These are phyloP conservation scores for Luperina testacea DNA, from an alignment of 2,888 invertebrate species.

Conservation along the genomic window DNA sequence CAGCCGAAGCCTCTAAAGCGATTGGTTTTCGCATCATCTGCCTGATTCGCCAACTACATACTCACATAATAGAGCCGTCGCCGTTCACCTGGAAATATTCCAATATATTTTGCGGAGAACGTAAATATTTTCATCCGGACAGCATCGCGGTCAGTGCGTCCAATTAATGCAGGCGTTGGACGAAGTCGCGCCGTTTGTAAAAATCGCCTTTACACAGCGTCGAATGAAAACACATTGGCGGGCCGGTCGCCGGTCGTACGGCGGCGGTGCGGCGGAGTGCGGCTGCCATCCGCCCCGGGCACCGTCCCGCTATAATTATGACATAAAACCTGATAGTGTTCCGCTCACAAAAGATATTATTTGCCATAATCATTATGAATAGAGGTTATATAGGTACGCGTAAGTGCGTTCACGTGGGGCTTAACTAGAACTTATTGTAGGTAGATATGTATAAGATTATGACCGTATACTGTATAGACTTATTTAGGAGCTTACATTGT, in stretches of 20 bases:
- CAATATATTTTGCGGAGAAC: constrained; percentile 78
- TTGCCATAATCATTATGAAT: constrained; percentile 69
- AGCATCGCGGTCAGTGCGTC: constrained; percentile 83
- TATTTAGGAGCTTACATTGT: constrained; percentile 37
- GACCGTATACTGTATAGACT: neutral
- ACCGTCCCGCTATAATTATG: constrained; percentile 72
- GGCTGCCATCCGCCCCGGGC: constrained; percentile 43
- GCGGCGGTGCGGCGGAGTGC: constrained; percentile 38
- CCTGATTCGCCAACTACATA: constrained; percentile 41
- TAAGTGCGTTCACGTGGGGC: constrained; percentile 61
- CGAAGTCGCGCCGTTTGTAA: constrained; percentile 76
- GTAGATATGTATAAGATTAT: constrained; percentile 20
- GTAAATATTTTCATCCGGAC: constrained; percentile 82
- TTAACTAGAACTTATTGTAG: constrained; percentile 45
- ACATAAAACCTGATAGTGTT: constrained; percentile 76
- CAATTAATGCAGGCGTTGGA: constrained; percentile 82
- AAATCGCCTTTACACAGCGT: constrained; percentile 74
- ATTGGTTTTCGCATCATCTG: constrained; percentile 71
- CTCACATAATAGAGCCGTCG: constrained; percentile 57
- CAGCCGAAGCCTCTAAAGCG: constrained; percentile 66
- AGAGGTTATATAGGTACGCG: constrained; percentile 59
- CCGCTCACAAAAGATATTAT: constrained; percentile 72
- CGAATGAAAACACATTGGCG: constrained; percentile 75
- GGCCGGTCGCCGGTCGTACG: constrained; percentile 31
- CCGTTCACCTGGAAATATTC: constrained; percentile 79